A percentile compares a stretch with the other conserved stretches of the same genome.
These are phyloP conservation scores for Puma concolor DNA, from an alignment of 2,113 vertebrate species.

Conservation along the genomic window DNA sequence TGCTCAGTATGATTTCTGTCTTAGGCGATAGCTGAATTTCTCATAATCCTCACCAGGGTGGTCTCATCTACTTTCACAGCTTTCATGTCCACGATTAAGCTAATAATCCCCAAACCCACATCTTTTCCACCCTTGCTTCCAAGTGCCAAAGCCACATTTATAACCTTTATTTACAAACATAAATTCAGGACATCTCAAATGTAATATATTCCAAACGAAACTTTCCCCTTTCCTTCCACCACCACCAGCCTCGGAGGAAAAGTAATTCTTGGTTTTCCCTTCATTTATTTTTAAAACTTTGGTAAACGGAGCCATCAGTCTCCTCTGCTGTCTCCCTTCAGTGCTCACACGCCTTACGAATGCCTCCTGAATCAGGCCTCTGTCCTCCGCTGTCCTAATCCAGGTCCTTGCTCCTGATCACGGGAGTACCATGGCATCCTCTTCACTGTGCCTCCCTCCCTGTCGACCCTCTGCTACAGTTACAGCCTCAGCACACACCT, in stretches of 20 bases:
- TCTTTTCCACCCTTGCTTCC: neutral
- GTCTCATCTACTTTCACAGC: neutral
- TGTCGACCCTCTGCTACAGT: fast-evolving
- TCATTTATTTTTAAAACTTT: neutral
- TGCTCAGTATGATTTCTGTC: neutral
- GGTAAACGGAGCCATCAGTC: neutral
- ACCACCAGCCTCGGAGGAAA: neutral
- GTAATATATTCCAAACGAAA: neutral
- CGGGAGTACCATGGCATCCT: neutral
- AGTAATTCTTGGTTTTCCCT: neutral
- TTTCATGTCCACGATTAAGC: neutral
- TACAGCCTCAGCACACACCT: neutral
- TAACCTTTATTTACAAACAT: neutral
- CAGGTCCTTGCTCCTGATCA: neutral
- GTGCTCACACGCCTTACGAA: neutral
- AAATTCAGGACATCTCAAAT: neutral
- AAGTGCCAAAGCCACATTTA: neutral
- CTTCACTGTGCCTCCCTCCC: neutral
- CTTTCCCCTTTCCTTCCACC: neutral
- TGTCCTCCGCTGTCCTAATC: neutral
- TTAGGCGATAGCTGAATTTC: neutral
- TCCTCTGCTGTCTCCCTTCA: no score
- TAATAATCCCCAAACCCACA: neutral
- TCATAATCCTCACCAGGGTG: neutral
- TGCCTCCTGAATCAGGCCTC: neutral